Base-by-base conservation (phyloP, 2,797 vertebrate genomes). In the Enteromius fasciolatus region DNA sequence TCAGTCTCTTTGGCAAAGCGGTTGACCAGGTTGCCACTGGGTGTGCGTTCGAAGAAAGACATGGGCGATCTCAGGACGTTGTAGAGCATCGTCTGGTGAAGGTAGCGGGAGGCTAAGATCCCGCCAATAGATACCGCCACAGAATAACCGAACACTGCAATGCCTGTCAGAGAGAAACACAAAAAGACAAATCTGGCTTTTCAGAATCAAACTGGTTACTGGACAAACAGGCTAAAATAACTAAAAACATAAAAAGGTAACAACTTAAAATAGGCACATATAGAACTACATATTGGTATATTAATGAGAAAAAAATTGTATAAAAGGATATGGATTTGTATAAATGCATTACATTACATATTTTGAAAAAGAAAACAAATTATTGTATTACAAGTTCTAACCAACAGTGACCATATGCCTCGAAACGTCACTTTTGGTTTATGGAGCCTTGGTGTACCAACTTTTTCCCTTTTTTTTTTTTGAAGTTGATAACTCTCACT, bases 1-100 rank as follows among this genome's bases (percentile, higher is more conserved):
- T 99, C 97, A 0, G 97, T 94, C 89, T 99, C 98, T 89, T 98
- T 99, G 75, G 97, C 94, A 87, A 99, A 99, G 75, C 97, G 97
- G 89, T 99, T 99, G 72, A 99, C 97, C 76, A 99, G 93, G 90
- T 98, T 99, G 17, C 98, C 98, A 0, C 97, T 98, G 44, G 98
- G 98, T 0, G 98, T 99, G 9, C 96, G 94, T 86, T 99, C 98
- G 4, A 99, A 99, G 86, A 99, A 99, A 81, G 96, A 94, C 92
- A 99, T 96, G 0, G 98, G 98, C 0, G 96, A 97, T 36, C 96
- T 94, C 52, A 99, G 95, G 23, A 99, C 95, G 0, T 95, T 95
- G 36, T 95, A 92, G 52, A 99, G 94, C 93, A 99, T 92, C 80
- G 94, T 91, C 41, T 95, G 82, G 84, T 99, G 98, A 25, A 99